Evolutionary conservation across 2,888 invertebrate genomes (phyloP).

Genomic region (Cantharis flavilabris): DNA sequence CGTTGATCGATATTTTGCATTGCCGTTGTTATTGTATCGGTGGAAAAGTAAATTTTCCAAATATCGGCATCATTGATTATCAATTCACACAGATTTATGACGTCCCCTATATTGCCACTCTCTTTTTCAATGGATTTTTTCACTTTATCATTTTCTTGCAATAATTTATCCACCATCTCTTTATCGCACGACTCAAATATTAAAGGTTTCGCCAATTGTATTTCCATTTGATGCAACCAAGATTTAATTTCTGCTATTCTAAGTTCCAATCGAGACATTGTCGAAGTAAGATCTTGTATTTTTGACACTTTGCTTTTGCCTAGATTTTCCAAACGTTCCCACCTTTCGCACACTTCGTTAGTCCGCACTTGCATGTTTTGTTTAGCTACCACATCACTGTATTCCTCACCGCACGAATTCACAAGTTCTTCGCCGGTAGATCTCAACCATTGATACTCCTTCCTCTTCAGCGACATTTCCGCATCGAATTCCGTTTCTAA

Average conservation of each 20-base stretch:
- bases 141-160: slow-evolving; percentile 73
- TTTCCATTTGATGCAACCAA: slow-evolving; percentile 75
- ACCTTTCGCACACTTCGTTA: slow-evolving; percentile 68
- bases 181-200: slow-evolving; percentile 69
- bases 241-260: slow-evolving; percentile 72
- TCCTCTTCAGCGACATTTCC: slow-evolving; percentile 75
- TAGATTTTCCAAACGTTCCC: slow-evolving; percentile 75
- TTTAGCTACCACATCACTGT: slow-evolving; percentile 64
- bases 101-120: slow-evolving; percentile 77
- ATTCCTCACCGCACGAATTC: slow-evolving; percentile 66
- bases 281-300: slow-evolving; percentile 72
- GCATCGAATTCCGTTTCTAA: slow-evolving; percentile 76
- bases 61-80: slow-evolving; percentile 75
- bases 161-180: slow-evolving; percentile 68
- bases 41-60: slow-evolving; percentile 72
- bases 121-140: slow-evolving; percentile 77
- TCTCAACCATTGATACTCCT: slow-evolving; percentile 78
- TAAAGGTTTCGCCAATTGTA: slow-evolving; percentile 69
- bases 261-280: slow-evolving; percentile 72
- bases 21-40: slow-evolving; percentile 68
- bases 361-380: slow-evolving; percentile 61
- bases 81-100: slow-evolving; percentile 78
- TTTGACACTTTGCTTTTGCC: slow-evolving; percentile 71
- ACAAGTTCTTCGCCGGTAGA: slow-evolving; percentile 70
- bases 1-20: slow-evolving; percentile 75